These are phyloP conservation scores for Galbula dea DNA, from an alignment of 2,113 vertebrate species.

Conservation along the genomic window DNA sequence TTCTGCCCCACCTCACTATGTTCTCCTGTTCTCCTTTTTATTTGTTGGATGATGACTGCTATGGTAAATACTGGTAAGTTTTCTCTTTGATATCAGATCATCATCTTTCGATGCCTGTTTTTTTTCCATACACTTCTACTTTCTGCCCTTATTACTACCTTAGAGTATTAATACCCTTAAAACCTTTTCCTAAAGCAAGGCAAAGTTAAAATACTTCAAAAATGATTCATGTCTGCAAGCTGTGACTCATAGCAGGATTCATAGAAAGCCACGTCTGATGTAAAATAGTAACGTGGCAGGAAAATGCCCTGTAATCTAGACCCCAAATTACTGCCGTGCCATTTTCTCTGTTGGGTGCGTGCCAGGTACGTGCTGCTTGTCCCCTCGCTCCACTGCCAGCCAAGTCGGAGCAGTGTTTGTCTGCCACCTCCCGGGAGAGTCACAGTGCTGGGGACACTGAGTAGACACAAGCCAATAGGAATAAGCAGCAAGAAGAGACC, in stretches of 20 bases:
- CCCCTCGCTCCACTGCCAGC: neutral
- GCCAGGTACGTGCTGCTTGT: neutral
- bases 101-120: neutral
- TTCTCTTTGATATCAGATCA: neutral
- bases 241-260: neutral
- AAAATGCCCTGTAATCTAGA: neutral
- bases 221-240: neutral
- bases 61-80: neutral
- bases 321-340: neutral
- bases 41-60: neutral
- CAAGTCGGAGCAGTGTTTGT: neutral
- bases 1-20: neutral
- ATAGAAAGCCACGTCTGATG: neutral
- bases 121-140: neutral
- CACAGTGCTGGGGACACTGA: neutral
- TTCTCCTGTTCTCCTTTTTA: neutral
- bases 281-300: neutral
- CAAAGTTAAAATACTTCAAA: neutral
- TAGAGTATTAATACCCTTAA: neutral
- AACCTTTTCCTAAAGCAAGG: neutral
- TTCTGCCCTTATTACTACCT: neutral
- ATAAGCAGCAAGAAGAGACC: accelerated
- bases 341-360: neutral
- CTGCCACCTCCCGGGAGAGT: slow-evolving; percentile 72
- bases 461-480: accelerated